These are phyloP conservation scores for Dicyrtomina minuta DNA, from an alignment of 2,888 invertebrate genomes.

Conservation along the genomic window DNA sequence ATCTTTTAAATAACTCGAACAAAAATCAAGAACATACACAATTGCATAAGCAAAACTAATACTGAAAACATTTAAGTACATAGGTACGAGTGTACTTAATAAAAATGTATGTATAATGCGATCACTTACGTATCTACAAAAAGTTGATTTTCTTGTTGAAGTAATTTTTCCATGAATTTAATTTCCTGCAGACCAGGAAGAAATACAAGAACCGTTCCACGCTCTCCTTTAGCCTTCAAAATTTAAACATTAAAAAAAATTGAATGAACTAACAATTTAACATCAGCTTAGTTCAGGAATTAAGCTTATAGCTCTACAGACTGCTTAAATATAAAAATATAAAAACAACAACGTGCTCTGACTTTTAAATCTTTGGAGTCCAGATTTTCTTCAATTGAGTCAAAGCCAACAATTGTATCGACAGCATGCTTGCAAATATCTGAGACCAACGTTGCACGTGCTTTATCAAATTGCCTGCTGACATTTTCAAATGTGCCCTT, in stretches of 20 bases:
- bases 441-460: conserved; percentile 40
- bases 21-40: too few relatives aligned
- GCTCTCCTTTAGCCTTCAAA: conserved; percentile 27
- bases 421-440: conserved; percentile 46
- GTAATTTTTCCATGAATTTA: conserved; percentile 31
- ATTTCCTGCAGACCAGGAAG: conserved; percentile 80
- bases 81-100: too few relatives aligned
- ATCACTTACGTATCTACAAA: neutral
- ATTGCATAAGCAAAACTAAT: too few relatives aligned
- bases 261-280: too few relatives aligned
- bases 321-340: too few relatives aligned
- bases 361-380: conserved; percentile 16
- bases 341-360: conserved; percentile 7
- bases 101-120: too few relatives aligned
- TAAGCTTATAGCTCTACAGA: too few relatives aligned
- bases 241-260: too few relatives aligned
- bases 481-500: conserved; percentile 35
- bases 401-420: conserved; percentile 37
- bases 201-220: conserved; percentile 79
- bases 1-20: too few relatives aligned
- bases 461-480: conserved; percentile 30
- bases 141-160: conserved; percentile 34
- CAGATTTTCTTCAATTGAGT: conserved; percentile 30
- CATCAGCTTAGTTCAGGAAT: too few relatives aligned
- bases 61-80: too few relatives aligned